A percentile compares a stretch with the other conserved stretches of the same genome.
phyloP scores from a whole-genome alignment of 1,140 invertebrate species.

The Diplogasteroides magnus region DNA sequence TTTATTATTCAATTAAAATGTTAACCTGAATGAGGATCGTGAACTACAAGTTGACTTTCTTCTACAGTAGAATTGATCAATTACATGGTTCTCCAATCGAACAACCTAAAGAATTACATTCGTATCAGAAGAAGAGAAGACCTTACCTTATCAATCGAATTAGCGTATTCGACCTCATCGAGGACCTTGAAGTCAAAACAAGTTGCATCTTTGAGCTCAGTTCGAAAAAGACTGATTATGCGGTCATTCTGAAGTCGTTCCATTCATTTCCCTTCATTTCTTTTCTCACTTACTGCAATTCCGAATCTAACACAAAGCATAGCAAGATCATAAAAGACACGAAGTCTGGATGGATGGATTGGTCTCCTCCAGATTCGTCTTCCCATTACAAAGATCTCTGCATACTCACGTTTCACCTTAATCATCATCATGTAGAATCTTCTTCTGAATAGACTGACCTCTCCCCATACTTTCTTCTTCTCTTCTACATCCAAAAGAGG shows the following conservation, averaged over 20 bases:
- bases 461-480: slow-evolving; percentile 21
- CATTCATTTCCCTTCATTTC: too few relatives aligned
- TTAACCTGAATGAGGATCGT: background rate
- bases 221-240: background rate
- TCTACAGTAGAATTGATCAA: slow-evolving; percentile 26
- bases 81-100: slow-evolving; percentile 25
- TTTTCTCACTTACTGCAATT: too few relatives aligned
- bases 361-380: slow-evolving; percentile 25
- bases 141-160: slow-evolving; percentile 25
- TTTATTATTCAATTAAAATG: background rate
- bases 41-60: slow-evolving; percentile 17
- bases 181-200: slow-evolving; percentile 30
- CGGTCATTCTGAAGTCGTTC: too few relatives aligned
- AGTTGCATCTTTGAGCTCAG: slow-evolving; percentile 11
- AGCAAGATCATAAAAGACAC: slow-evolving; percentile 27
- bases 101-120: slow-evolving; percentile 20
- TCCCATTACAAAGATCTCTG: slow-evolving; percentile 31
- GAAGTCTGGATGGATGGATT: slow-evolving; percentile 21
- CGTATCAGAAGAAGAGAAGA: too few relatives aligned
- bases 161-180: slow-evolving; percentile 24
- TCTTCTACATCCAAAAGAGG: slow-evolving; percentile 12
- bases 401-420: slow-evolving; percentile 23
- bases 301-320: slow-evolving; percentile 26
- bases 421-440: background rate
- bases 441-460: background rate